A percentile compares a stretch with the other conserved stretches of the same genome.
These are phyloP conservation scores for Subacronicta megacephala DNA, from an alignment of 2,888 invertebrate genomes.

Conservation along the genomic window DNA sequence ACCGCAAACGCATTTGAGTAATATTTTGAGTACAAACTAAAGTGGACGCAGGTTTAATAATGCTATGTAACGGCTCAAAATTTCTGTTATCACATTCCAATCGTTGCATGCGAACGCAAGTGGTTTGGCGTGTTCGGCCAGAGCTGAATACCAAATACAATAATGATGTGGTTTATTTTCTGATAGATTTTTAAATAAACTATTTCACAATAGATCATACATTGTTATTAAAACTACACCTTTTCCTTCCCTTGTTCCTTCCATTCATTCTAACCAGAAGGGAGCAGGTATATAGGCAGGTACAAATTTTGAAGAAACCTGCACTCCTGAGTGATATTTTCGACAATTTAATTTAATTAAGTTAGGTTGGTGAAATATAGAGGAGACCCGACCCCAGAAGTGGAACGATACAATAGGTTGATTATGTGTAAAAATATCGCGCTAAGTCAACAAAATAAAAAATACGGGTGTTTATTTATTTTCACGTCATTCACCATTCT, in stretches of 20 bases:
- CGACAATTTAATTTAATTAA: too few relatives aligned
- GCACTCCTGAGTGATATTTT: too few relatives aligned
- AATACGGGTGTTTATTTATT: too few relatives aligned
- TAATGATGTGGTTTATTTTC: constrained; percentile 81
- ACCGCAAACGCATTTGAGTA: constrained; percentile 61
- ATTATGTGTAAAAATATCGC: too few relatives aligned
- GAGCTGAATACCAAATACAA: constrained; percentile 85
- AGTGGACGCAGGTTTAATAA: constrained; percentile 59
- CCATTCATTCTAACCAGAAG: neutral
- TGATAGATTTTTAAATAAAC: constrained; percentile 79
- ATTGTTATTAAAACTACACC: constrained; percentile 52
- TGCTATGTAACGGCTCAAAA: constrained; percentile 61
- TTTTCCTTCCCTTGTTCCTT: constrained; percentile 36
- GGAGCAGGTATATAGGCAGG: too few relatives aligned
- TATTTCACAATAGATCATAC: constrained; percentile 65
- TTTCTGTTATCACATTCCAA: constrained; percentile 80
- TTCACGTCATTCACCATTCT: too few relatives aligned
- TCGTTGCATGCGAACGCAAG: constrained; percentile 65
- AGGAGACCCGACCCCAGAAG: too few relatives aligned
- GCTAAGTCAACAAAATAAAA: too few relatives aligned
- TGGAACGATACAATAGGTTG: too few relatives aligned
- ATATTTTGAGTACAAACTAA: constrained; percentile 69
- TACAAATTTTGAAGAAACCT: too few relatives aligned
- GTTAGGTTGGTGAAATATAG: too few relatives aligned
- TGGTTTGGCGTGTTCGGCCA: constrained; percentile 70